Evolutionary conservation across 2,797 vertebrate species (phyloP).

Genomic region (Hydrolagus colliei): DNA sequence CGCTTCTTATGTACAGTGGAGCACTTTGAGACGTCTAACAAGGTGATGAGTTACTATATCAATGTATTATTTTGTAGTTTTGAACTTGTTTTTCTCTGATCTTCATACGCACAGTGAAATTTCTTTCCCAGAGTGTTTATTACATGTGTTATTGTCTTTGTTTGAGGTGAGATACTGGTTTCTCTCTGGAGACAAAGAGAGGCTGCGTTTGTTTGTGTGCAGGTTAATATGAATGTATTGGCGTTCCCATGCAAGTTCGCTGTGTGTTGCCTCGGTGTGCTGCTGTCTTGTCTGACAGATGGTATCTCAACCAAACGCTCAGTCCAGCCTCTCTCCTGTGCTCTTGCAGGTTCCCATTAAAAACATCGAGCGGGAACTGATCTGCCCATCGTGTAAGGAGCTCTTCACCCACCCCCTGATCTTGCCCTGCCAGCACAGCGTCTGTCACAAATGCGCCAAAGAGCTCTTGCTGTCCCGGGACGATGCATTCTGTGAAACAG

Average conservation of each 20-base stretch:
- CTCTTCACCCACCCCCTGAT: conserved; percentile 91
- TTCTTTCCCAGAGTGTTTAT: background rate
- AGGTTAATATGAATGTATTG: too few species aligned
- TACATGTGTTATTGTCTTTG: background rate
- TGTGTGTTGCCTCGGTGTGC: background rate
- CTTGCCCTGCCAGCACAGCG: conserved; percentile 90
- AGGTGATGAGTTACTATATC: too few species aligned
- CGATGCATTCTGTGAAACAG: conserved; percentile 75
- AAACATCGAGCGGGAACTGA: conserved; percentile 90
- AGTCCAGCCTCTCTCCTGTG: conserved; percentile 25
- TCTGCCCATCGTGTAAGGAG: conserved; percentile 93
- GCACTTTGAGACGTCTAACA: too few species aligned
- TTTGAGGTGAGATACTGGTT: too few species aligned
- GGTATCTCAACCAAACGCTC: too few species aligned
- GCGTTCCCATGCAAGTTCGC: background rate
- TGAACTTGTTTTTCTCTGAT: background rate
- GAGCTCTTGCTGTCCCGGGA: conserved; percentile 82
- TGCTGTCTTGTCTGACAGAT: background rate
- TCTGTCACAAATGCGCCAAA: conserved; percentile 91
- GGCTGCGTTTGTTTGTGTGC: too few species aligned
- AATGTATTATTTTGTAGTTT: too few species aligned
- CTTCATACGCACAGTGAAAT: background rate
- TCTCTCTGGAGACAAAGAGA: too few species aligned
- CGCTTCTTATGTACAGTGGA: too few species aligned
- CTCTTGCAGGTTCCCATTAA: conserved; percentile 77